Evolutionary conservation across 2,113 vertebrate genomes (phyloP).

Genomic region (Anseranas semipalmata): DNA sequence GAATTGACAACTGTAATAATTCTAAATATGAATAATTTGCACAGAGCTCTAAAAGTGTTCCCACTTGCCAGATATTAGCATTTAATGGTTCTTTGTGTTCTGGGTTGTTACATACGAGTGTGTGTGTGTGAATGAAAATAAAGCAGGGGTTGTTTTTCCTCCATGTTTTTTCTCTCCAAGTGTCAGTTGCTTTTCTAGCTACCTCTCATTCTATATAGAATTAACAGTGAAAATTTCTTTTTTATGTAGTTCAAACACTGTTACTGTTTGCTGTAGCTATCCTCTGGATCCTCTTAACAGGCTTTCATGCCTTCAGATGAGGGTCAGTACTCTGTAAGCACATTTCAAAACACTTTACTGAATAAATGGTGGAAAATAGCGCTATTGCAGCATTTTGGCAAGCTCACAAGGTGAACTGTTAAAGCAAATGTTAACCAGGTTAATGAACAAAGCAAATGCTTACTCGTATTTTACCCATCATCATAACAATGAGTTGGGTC

Average conservation of each 20-base stretch:
- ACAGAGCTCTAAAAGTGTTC: neutral
- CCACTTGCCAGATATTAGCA: neutral
- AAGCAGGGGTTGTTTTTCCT: neutral
- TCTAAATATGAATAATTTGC: neutral
- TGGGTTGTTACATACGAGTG: neutral
- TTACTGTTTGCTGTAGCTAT: neutral
- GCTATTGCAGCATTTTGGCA: neutral
- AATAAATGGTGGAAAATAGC: neutral
- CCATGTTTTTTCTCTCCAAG: neutral
- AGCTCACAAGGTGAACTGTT: neutral
- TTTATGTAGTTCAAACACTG: neutral
- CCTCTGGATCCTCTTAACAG: neutral
- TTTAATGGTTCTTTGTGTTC: neutral
- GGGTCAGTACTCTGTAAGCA: neutral
- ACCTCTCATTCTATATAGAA: neutral
- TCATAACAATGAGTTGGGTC: neutral
- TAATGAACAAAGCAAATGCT: neutral
- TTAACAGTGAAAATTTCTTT: neutral
- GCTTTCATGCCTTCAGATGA: neutral
- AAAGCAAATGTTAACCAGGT: neutral
- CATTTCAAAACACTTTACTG: neutral
- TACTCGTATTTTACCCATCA: neutral
- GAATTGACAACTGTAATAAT: neutral
- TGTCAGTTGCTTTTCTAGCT: neutral
- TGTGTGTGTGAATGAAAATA: neutral